A percentile compares a stretch with the other conserved stretches of the same genome.
These are phyloP conservation scores for Atrichornis clamosus DNA, from an alignment of 2,113 vertebrate genomes.

Conservation along the genomic window DNA sequence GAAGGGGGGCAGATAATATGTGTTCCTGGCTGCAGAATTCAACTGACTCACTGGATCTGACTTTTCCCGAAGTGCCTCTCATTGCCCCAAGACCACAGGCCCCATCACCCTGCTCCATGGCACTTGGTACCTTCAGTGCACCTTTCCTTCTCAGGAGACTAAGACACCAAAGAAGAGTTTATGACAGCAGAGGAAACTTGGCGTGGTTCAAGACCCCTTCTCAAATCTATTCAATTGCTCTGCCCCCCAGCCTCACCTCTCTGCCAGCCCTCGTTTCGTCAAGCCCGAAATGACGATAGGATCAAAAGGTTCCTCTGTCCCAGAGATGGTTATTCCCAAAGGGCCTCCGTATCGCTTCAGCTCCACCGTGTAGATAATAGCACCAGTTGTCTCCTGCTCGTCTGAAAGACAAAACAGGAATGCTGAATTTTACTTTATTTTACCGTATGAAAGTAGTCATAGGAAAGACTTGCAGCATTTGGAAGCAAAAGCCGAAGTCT, in stretches of 20 bases:
- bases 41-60: background rate
- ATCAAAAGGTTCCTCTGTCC: conserved; percentile 97
- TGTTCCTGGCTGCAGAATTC: background rate
- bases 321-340: conserved; percentile 96
- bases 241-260: conserved; percentile 80
- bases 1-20: background rate
- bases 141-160: background rate
- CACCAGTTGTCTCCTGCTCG: conserved; percentile 92
- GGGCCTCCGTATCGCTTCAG: conserved; percentile 92
- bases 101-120: background rate
- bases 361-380: conserved; percentile 96
- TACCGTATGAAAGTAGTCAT: background rate
- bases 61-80: background rate
- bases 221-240: background rate
- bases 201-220: background rate
- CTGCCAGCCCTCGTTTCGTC: conserved; percentile 92
- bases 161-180: background rate
- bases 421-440: background rate
- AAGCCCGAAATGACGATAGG: conserved; percentile 95
- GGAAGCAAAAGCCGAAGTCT: background rate
- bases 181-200: background rate
- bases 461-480: background rate
- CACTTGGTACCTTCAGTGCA: background rate
- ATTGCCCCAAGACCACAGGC: background rate
- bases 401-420: conserved; percentile 73